These are phyloP conservation scores for Ariopsis seemanni DNA, from an alignment of 2,113 vertebrate genomes.

Conservation along the genomic window DNA sequence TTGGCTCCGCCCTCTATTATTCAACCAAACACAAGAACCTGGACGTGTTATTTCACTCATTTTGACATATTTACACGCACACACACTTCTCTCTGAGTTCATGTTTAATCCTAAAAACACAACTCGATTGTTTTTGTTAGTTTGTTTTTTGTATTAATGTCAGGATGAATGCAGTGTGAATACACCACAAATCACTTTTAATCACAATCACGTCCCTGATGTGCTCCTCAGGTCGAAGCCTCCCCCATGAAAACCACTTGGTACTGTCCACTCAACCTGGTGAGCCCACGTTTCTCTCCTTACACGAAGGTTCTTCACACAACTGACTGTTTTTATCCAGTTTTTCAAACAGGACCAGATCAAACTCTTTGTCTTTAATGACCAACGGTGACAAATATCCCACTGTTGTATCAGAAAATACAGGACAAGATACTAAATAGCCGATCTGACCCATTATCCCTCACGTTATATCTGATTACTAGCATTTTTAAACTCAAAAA, in stretches of 20 bases:
- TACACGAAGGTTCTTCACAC: background rate
- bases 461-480: background rate
- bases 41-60: background rate
- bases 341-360: background rate
- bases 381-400: background rate
- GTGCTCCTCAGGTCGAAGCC: conserved; percentile 64
- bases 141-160: background rate
- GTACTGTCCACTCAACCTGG: conserved; percentile 78
- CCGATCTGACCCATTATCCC: background rate
- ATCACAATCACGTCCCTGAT: background rate
- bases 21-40: background rate
- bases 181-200: background rate
- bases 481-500: background rate
- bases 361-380: background rate
- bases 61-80: background rate
- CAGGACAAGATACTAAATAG: background rate
- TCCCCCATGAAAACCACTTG: conserved; percentile 79
- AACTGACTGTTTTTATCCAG: background rate
- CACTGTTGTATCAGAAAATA: background rate
- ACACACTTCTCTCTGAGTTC: background rate
- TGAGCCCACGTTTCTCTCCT: conserved; percentile 53
- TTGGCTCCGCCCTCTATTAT: background rate
- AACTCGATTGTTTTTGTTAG: background rate
- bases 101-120: background rate
- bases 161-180: background rate